These are phyloP conservation scores for Drosophila willistoni DNA, from an alignment of 1,140 invertebrate genomes.

Conservation along the genomic window DNA sequence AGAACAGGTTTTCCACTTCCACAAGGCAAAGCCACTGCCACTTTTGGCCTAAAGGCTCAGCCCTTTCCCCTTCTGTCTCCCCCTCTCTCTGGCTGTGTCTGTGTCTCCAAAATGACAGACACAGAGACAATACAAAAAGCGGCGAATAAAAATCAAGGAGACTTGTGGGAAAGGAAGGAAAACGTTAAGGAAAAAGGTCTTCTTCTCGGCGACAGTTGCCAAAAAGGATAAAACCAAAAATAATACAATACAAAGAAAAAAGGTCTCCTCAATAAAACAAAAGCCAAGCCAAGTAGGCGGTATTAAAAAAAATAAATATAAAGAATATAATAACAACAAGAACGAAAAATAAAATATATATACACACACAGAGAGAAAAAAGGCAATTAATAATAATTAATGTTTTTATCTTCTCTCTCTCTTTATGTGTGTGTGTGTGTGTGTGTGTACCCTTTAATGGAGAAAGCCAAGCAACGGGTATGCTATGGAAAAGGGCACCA, in stretches of 20 bases:
- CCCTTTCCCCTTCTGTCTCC: too few species aligned
- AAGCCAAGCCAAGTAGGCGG: constrained; percentile 44
- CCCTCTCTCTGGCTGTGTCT: background rate
- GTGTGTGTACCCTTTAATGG: background rate
- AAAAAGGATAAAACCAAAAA: constrained; percentile 19
- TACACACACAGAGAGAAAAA: constrained; percentile 33
- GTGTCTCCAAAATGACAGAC: constrained; percentile 3
- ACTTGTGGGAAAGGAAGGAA: background rate
- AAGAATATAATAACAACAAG: constrained; percentile 37
- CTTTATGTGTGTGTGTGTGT: background rate
- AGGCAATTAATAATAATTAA: constrained; percentile 81
- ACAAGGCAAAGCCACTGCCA: constrained; percentile 1
- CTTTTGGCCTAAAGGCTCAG: constrained; percentile 9
- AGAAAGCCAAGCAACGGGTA: background rate
- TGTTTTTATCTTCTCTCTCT: constrained; percentile 77
- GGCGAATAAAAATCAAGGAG: constrained; percentile 8
- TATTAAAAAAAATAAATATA: constrained; percentile 49
- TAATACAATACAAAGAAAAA: constrained; percentile 37
- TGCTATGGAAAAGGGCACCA: background rate
- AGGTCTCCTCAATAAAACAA: constrained; percentile 56
- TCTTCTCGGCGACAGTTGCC: constrained; percentile 20
- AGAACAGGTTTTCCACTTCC: constrained; percentile 12
- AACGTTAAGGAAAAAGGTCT: constrained; percentile 14
- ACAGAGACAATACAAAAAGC: constrained; percentile 20
- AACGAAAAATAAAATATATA: constrained; percentile 35